phyloP scores from a whole-genome alignment of 1,140 invertebrate genomes.

The Anastrepha ludens region DNA sequence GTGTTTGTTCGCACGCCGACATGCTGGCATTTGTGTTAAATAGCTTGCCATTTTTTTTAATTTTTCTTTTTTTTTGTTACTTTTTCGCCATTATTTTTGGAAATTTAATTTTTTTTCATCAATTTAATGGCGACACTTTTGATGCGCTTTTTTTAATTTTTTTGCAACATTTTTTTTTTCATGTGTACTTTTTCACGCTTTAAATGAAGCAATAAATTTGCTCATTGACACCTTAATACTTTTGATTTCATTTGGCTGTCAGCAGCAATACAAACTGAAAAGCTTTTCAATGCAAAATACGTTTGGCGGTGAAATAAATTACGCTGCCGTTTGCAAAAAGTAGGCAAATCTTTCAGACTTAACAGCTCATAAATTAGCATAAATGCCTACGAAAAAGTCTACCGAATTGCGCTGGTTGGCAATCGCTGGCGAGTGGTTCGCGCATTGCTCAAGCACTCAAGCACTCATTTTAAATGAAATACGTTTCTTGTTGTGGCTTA shows the following conservation, averaged over 20 bases:
- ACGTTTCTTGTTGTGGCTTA: background rate
- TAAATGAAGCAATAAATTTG: conserved; percentile 53
- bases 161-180: background rate
- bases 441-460: conserved; percentile 27
- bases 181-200: background rate
- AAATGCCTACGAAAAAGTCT: conserved; percentile 35
- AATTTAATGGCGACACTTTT: conserved; percentile 8
- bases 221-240: conserved; percentile 50
- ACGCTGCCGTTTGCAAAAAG: conserved; percentile 5
- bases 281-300: conserved; percentile 34
- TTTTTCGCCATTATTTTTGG: conserved; percentile 27
- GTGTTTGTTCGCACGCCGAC: background rate
- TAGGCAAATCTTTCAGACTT: conserved; percentile 39
- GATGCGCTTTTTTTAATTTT: background rate
- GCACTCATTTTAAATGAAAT: background rate
- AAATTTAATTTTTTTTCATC: background rate
- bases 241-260: conserved; percentile 54
- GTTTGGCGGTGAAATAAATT: conserved; percentile 28
- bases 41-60: conserved; percentile 3
- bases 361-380: conserved; percentile 52
- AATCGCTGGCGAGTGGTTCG: background rate
- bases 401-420: conserved; percentile 16
- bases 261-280: conserved; percentile 34
- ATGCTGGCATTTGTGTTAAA: background rate
- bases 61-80: background rate